Conservation (phyloP, 2,113 vertebrate genomes). For the Callithrix jacchus region DNA sequence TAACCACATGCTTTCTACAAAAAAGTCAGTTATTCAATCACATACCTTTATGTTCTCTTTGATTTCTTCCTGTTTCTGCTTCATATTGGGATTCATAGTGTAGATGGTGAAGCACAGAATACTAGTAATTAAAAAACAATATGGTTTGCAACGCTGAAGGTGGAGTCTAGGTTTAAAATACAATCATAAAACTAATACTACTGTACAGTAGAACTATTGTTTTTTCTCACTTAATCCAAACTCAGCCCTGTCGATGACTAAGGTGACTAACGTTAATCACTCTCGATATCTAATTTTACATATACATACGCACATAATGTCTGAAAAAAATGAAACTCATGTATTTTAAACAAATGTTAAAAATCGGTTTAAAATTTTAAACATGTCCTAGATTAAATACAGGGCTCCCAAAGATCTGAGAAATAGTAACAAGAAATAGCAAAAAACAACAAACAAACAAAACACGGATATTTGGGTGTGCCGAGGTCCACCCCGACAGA, state of each 20-base stretch:
- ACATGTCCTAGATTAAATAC: neutral
- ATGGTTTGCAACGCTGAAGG: neutral
- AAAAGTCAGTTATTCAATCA: neutral
- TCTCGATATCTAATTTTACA: neutral
- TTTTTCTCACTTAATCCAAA: neutral
- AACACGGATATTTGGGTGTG: neutral
- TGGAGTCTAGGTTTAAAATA: neutral
- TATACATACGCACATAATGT: neutral
- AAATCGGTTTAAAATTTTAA: neutral
- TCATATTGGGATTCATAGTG: slow-evolving; percentile 84
- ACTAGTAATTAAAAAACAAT: neutral
- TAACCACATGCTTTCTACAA: neutral
- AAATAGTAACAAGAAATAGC: neutral
- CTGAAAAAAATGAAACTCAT: neutral
- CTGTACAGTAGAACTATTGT: neutral
- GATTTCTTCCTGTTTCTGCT: slow-evolving; percentile 79
- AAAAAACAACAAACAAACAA: neutral
- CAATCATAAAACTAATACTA: neutral
- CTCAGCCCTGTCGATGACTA: neutral
- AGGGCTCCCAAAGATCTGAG: neutral
- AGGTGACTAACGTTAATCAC: neutral
- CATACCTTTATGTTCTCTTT: slow-evolving; percentile 87
- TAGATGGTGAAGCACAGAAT: neutral
- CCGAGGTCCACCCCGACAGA: neutral
- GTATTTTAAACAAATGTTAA: neutral